Conservation (phyloP, 2,113 vertebrate genomes). For the Enhydra lutris region DNA sequence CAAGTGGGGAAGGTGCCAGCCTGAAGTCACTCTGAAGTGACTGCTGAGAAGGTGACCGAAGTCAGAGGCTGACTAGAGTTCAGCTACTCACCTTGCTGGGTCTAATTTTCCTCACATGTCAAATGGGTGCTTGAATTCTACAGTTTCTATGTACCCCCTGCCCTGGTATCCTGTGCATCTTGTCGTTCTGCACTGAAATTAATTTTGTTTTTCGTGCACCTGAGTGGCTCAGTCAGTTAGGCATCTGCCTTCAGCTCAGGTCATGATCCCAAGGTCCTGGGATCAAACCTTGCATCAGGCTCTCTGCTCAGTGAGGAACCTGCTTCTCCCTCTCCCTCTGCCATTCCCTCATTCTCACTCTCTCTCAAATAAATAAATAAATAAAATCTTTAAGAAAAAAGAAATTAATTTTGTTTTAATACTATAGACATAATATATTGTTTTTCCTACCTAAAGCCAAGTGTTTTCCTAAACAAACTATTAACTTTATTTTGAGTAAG, state of each 20-base stretch:
- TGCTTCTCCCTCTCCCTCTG: background rate
- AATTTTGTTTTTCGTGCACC: background rate
- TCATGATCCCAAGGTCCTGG: background rate
- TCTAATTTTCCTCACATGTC: background rate
- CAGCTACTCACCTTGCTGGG: background rate
- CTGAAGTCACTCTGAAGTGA: background rate
- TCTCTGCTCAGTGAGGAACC: background rate
- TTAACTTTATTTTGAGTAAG: background rate
- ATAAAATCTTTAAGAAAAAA: background rate
- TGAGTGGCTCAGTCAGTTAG: background rate
- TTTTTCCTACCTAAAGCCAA: background rate
- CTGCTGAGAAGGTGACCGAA: background rate
- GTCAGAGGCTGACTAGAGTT: background rate
- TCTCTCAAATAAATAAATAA: background rate
- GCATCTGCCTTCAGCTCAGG: background rate
- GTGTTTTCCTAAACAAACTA: background rate
- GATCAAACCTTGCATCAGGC: background rate
- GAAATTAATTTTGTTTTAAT: constrained; percentile 19
- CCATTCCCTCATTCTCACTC: background rate
- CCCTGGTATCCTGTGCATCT: background rate
- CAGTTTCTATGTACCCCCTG: background rate
- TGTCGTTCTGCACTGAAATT: background rate
- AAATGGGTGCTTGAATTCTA: background rate
- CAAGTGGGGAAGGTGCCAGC: background rate
- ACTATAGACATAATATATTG: background rate